Conservation (phyloP, 2,797 vertebrate genomes). For the Sebastes baramenuke region DNA sequence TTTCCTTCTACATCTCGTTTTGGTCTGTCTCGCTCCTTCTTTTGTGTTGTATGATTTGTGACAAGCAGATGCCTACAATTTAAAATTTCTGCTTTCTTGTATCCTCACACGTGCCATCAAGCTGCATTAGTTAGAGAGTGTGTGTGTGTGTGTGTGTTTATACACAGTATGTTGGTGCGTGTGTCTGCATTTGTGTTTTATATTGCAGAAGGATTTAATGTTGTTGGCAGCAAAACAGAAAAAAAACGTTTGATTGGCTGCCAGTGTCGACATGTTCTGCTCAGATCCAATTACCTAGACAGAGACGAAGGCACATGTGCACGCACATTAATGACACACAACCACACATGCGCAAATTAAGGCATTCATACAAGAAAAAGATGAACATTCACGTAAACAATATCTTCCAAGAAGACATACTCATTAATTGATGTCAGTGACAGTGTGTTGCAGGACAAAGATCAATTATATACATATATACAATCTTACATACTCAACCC, state of each 20-base stretch:
- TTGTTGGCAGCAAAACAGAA: slow-evolving; percentile 50
- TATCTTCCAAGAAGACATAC: background rate
- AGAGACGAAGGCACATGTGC: slow-evolving; percentile 31
- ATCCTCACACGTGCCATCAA: slow-evolving; percentile 16
- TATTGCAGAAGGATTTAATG: slow-evolving; percentile 56
- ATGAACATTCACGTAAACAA: background rate
- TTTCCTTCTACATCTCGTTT: background rate
- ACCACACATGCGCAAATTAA: background rate
- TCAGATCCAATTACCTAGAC: slow-evolving; percentile 64
- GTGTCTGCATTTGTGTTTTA: slow-evolving; percentile 16
- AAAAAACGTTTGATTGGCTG: slow-evolving; percentile 66
- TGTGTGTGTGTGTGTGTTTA: background rate
- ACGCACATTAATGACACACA: slow-evolving; percentile 15
- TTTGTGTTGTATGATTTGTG: slow-evolving; percentile 28
- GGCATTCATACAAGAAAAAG: slow-evolving; percentile 15
- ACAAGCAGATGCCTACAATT: slow-evolving; percentile 4
- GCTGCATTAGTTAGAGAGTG: background rate
- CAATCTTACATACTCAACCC: background rate
- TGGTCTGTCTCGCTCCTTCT: background rate
- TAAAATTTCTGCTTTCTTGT: slow-evolving; percentile 11
- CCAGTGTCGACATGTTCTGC: slow-evolving; percentile 68
- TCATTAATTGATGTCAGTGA: background rate
- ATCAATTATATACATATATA: background rate
- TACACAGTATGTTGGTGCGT: background rate
- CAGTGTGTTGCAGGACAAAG: background rate